Base-by-base conservation (phyloP, 2,797 vertebrate species). In the Melanotaenia parkinsoni region DNA sequence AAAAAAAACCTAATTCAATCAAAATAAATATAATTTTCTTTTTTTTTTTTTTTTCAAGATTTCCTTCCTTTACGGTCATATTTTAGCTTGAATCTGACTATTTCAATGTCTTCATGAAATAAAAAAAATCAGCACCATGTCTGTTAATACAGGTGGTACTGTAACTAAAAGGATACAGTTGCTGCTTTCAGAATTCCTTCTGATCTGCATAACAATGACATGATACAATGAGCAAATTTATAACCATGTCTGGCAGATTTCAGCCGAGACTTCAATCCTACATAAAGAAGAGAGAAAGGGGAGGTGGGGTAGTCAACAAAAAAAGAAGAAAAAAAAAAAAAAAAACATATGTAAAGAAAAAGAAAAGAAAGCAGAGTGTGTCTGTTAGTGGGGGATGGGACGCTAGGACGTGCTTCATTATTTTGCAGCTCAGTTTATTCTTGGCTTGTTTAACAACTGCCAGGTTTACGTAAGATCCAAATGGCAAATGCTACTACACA, bases 151-250 rank as follows among this genome's bases (percentile, higher is more conserved):
- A 57, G 64, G 4, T 69, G 69, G 50, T 75, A 43, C 72, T 87
- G 79, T 78, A 86, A 77, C 80, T 80, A 85, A 89, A 86, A 67
- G 77, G 77, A 83, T 85, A 60, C 74, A 68, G 61, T 84, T 9
- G 38, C 80, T 81, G 80, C 70, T 67, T 79, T 83, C 72, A 72
- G 51, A 81, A 67, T 74, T 71, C 62, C 63, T 51, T 45, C 76
- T 82, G 74, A 92, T 89, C 79, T 89, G 62, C 88, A 87, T 88
- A 76, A 89, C 81, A 90, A 86, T 73, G 45, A 70, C 62, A 45
- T 54, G 59, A 74, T 61, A 78, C 76, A 84, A 79, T 83, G 77
- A 83, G 79, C 63, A 72, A 70, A 83, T 88, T 70, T 84, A 72
- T 70, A 78, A 77, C 74, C 80, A 76, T 83, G 69, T 85, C 82